Percentiles rank a stretch among this genome's conserved stretches.
These are phyloP conservation scores for Pocillopora damicornis DNA, from an alignment of 64 coral and sea anemone genomes.

Conservation along the genomic window DNA sequence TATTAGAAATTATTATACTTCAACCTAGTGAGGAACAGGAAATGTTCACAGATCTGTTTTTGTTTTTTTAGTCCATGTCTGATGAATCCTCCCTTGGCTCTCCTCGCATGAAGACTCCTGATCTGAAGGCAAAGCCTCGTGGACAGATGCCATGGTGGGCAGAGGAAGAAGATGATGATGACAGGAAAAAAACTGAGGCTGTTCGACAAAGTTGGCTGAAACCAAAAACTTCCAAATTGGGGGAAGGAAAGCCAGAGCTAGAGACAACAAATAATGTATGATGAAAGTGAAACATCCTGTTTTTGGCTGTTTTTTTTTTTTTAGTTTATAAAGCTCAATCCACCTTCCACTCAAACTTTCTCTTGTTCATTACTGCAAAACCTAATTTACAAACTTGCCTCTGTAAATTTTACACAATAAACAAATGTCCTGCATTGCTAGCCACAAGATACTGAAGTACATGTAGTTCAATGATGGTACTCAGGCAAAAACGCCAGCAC, in stretches of 20 bases:
- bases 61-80: conserved; percentile 61
- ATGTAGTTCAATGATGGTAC: too few relatives aligned
- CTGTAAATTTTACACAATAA: too few relatives aligned
- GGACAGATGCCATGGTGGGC: conserved; percentile 80
- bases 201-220: conserved; percentile 77
- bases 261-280: not conserved
- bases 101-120: conserved; percentile 65
- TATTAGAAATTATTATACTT: too few relatives aligned
- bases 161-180: conserved; percentile 63
- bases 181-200: conserved; percentile 34
- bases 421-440: too few relatives aligned
- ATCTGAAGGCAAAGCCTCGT: conserved; percentile 33
- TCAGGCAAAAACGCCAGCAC: too few relatives aligned
- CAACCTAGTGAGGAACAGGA: too few relatives aligned
- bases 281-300: not conserved
- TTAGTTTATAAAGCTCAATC: not conserved
- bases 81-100: conserved; percentile 81
- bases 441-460: too few relatives aligned
- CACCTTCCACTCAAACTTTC: too few relatives aligned
- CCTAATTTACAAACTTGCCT: too few relatives aligned
- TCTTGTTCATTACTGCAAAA: too few relatives aligned
- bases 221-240: conserved; percentile 31
- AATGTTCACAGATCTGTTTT: too few relatives aligned
- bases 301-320: not conserved
- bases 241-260: not conserved